Conservation (phyloP, 2,888 invertebrate genomes). For the Drosophila seclusa region DNA sequence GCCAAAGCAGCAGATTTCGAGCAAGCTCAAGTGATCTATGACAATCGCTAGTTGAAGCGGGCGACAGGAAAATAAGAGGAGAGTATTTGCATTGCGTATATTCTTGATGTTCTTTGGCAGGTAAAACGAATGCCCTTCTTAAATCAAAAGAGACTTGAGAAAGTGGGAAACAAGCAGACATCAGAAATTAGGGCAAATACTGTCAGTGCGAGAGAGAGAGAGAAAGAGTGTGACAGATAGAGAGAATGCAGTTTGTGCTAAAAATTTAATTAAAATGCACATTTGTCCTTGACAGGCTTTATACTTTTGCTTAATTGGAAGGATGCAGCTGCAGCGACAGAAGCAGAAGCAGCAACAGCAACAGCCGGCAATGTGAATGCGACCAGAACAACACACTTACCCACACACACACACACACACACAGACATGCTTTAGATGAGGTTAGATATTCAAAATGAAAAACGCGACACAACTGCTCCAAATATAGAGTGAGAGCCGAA, state of each 20-base stretch:
- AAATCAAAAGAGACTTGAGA: slow-evolving; percentile 57
- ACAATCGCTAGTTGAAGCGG: slow-evolving; percentile 21
- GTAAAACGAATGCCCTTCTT: slow-evolving; percentile 43
- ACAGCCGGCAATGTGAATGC: slow-evolving; percentile 45
- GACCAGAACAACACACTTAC: slow-evolving; percentile 24
- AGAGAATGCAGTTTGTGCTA: slow-evolving; percentile 29
- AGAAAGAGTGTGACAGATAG: not conserved
- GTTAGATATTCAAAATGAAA: slow-evolving; percentile 52
- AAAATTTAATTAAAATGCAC: slow-evolving; percentile 80
- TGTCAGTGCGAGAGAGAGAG: slow-evolving; percentile 1
- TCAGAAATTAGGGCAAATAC: slow-evolving; percentile 30
- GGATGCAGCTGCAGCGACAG: slow-evolving; percentile 37
- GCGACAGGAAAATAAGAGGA: not conserved
- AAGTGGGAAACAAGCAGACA: slow-evolving; percentile 39
- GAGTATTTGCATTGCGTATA: slow-evolving; percentile 41
- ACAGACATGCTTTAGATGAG: slow-evolving; percentile 41
- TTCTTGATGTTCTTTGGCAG: slow-evolving; percentile 59
- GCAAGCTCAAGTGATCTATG: slow-evolving; percentile 72
- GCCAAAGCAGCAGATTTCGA: slow-evolving; percentile 45
- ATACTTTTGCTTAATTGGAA: slow-evolving; percentile 75
- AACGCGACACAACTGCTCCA: slow-evolving; percentile 40
- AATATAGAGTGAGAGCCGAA: slow-evolving; percentile 1
- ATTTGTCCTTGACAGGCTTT: slow-evolving; percentile 79
- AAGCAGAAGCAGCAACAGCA: slow-evolving; percentile 17
- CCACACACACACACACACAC: slow-evolving; percentile 5